phyloP scores from a whole-genome alignment of 53 echinoderm and acorn worm genomes.

The Holothuria leucospilota region DNA sequence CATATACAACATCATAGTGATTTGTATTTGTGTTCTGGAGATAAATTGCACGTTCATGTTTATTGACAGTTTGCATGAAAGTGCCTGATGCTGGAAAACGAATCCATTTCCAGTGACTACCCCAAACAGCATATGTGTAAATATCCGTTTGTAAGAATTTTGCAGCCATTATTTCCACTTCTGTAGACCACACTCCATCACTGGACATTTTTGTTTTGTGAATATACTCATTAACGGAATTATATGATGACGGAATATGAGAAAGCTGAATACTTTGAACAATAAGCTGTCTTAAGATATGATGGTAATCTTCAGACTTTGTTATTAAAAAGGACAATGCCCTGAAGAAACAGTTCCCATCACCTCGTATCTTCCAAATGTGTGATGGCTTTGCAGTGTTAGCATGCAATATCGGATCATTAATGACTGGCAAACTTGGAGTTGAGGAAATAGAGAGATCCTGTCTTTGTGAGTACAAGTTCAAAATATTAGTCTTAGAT shows the following conservation, averaged over 20 bases:
- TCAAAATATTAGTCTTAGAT: constrained; percentile 26
- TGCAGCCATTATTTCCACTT: constrained; percentile 26
- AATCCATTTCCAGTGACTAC: constrained; percentile 20
- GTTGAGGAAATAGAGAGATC: neutral
- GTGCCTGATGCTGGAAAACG: constrained; percentile 20
- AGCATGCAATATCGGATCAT: too few species aligned
- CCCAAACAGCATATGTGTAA: constrained; percentile 30
- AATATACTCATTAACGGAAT: constrained; percentile 15
- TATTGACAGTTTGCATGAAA: neutral
- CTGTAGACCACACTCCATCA: constrained; percentile 15
- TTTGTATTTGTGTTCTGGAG: constrained; percentile 22
- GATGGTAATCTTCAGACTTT: neutral
- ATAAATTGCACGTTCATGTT: constrained; percentile 34
- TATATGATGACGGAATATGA: too few species aligned
- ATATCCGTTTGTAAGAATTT: neutral
- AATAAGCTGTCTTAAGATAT: constrained; percentile 10
- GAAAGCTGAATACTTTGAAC: constrained; percentile 13
- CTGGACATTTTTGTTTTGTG: constrained; percentile 14
- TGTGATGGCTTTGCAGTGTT: too few species aligned
- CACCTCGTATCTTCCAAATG: too few species aligned
- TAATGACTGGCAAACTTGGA: neutral
- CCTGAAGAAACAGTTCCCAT: too few species aligned
- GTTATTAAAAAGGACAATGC: neutral
- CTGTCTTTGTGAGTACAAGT: constrained; percentile 1
- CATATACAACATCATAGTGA: constrained; percentile 43